Base-by-base conservation (phyloP, 2,113 vertebrate genomes). In the Irena cyanogastra region DNA sequence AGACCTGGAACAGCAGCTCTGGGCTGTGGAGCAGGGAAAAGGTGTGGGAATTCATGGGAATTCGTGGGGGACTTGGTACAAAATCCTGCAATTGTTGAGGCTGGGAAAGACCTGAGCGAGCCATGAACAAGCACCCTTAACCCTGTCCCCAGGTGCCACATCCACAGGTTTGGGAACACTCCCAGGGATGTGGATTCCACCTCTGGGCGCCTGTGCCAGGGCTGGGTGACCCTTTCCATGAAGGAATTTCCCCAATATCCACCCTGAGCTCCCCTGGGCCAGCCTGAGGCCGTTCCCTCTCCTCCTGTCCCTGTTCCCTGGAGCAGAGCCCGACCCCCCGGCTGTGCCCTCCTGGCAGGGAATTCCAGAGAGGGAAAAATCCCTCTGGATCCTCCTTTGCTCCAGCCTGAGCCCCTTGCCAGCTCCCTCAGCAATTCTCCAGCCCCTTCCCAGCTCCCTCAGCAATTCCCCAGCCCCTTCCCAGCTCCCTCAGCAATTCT, bases 11-110 rank as follows among this genome's bases (percentile, higher is more conserved):
- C 15, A 47, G 87, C 78, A 69, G 61, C 61, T 70, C 33, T 0
- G 15, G 15, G 54, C 33, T 7, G 2, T 59, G 49, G 53, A 6
- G 52, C 28, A 60, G 76, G 61, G 35, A 4, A 9, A 24, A 76
- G 45, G 9, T 0, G 3, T 4, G 30, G 39, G 56, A 50, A 16
- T 26, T 42, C 4, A 0, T 1, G 3, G 27, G 23, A 45, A 10
- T 24, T 50, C 47, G 23, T 47, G 47, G 41, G 41, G 19, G 54
- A 28, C 7, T 35, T 6, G 31, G 22, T 10, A 13, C 0, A 8
- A 59, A 61, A 31, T 13, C 66, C 8, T 13, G 66, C 68, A 63
- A 63, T 71, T 16, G 11, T 35, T 61, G 4, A 3, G 33, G 47
- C 2, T 35, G 66, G 56, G 35, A 35, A 71, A 42, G 24, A 24